Conservation (phyloP, 2,797 vertebrate species). For the Spinibarbus caldwelli region DNA sequence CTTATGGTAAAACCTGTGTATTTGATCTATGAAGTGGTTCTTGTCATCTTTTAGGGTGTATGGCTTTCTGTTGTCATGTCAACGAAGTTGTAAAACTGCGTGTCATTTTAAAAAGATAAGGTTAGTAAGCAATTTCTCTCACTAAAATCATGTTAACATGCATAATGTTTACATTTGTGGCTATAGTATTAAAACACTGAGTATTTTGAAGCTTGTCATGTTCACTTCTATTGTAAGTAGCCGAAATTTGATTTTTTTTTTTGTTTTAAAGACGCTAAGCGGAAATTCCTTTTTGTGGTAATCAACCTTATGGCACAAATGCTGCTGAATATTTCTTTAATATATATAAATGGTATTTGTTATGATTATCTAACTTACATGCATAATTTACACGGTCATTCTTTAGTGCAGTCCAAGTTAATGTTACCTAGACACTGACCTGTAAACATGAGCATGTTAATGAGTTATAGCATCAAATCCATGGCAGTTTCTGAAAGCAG, state of each 20-base stretch:
- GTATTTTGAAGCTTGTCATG: neutral
- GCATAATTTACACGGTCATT: neutral
- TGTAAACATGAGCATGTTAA: neutral
- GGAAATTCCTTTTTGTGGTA: neutral
- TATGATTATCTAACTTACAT: neutral
- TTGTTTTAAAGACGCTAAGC: too few relatives aligned
- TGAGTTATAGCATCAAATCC: neutral
- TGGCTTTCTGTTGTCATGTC: neutral
- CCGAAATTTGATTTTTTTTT: neutral
- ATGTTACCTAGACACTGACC: neutral
- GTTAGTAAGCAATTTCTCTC: neutral
- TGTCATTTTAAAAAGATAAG: neutral
- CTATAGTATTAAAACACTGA: neutral
- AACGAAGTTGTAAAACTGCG: neutral
- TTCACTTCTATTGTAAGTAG: neutral
- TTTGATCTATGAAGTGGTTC: neutral
- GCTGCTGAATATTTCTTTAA: neutral
- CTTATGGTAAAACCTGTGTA: neutral
- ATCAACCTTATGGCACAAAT: neutral
- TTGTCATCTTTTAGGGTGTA: neutral
- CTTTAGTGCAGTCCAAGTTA: neutral
- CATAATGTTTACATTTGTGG: neutral
- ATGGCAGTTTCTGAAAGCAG: neutral
- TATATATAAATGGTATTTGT: neutral
- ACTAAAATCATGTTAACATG: constrained; percentile 8